Base-by-base conservation (phyloP, 2,113 vertebrate species). In the Gadus macrocephalus region DNA sequence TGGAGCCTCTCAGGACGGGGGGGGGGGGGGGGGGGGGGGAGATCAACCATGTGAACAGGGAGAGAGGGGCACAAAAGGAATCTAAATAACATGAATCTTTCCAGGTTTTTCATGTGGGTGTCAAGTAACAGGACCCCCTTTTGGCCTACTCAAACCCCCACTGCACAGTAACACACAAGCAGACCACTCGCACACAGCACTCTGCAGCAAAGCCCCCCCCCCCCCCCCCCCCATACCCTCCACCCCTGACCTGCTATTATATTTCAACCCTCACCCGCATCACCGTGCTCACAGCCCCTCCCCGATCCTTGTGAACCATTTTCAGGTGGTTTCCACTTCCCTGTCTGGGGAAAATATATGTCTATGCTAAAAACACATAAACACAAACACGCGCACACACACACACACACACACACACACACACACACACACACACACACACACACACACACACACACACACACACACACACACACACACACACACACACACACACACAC, bases 241-340 rank as follows among this genome's bases (percentile, higher is more conserved):
- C 31, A 38, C 63, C 17, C 28, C 61, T 62, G 25, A 58, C 55
- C 55, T 58, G 16, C 15, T 49, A 66, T 65, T 79, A 72, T 68
- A 77, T 79, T 75, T 79, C 66, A 68, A 67, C 74, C 63, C 63
- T 28, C 66, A 62, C 79, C 74, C 64, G 70, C 64, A 70, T 72
- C 66, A 77, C 74, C 74, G 59, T 61, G 25, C 66, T 64, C 79
- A 74, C 62, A 20, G 20, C 70, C 64, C 72, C 74, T 66, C 77
- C 76, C 62, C 59, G 2, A 25, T 60, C 70, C 17, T 1, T 59
- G 66, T 68, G 27, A 66, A 64, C 69, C 62, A 64, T 74, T 68
- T 22, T 9, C 78, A 86, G 80, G 82, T 89, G 86, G 80, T 76
- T 83, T 77, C 68, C 67, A 78, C 84, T 86, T 82, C 67, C 66